Conservation (phyloP, 1,140 invertebrate species). For the Danaus melanippus region DNA sequence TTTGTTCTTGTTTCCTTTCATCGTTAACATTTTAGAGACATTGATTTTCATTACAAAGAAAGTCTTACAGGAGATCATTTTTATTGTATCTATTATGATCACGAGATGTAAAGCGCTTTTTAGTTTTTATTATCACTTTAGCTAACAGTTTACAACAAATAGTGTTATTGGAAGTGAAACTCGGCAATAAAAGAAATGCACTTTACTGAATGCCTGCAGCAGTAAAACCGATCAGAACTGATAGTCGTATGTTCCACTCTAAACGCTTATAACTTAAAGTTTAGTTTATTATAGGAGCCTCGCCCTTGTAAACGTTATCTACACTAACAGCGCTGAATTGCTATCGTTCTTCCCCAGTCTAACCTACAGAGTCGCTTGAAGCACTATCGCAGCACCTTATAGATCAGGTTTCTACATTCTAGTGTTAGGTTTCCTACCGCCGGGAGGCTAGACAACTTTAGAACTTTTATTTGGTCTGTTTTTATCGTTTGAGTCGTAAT, state of each 20-base stretch:
- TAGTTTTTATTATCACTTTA: no score
- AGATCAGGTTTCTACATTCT: conserved; percentile 19
- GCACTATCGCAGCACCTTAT: conserved; percentile 21
- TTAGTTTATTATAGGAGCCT: conserved; percentile 34
- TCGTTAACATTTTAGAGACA: conserved; percentile 2
- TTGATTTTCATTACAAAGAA: background rate
- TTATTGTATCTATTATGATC: no score
- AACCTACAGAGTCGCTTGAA: conserved; percentile 13
- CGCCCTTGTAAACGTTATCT: conserved; percentile 9
- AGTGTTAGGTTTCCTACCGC: conserved; percentile 45
- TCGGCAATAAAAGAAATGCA: conserved; percentile 42
- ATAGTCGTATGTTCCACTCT: conserved; percentile 23
- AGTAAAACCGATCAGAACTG: conserved; percentile 30
- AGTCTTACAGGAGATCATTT: no score
- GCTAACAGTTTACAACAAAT: conserved; percentile 6
- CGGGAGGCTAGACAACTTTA: conserved; percentile 37
- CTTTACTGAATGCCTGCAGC: conserved; percentile 28
- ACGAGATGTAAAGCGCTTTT: no score
- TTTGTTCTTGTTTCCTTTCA: conserved; percentile 17
- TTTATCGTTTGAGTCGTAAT: conserved; percentile 43
- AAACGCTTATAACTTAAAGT: conserved; percentile 42
- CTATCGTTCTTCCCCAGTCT: conserved; percentile 12
- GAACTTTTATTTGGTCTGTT: conserved; percentile 39
- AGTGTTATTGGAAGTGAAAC: conserved; percentile 5
- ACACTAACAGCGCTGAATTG: conserved; percentile 14